Evolutionary conservation across 2,888 invertebrate species (phyloP).

Genomic region (Anorthoa munda): DNA sequence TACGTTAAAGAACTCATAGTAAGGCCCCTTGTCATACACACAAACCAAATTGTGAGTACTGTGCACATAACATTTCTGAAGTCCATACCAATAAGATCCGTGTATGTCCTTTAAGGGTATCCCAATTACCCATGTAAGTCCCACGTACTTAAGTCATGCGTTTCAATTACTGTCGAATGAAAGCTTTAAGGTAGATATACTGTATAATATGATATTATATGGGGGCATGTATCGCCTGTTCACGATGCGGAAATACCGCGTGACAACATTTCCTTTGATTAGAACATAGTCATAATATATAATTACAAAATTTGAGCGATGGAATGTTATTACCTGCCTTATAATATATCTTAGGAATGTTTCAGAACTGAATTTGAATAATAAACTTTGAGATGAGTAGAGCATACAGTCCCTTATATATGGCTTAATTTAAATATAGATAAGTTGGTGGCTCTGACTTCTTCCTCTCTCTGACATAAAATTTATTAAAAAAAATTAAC

Average conservation of each 20-base stretch:
- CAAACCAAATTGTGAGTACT: too few species aligned
- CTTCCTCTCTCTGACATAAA: neutral
- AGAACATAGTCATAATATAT: slow-evolving; percentile 17
- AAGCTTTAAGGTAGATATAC: neutral
- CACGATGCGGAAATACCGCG: slow-evolving; percentile 6
- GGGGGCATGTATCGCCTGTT: neutral
- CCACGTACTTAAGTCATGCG: neutral
- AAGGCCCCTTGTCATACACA: too few species aligned
- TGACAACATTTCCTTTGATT: slow-evolving; percentile 50
- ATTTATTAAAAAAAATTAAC: neutral
- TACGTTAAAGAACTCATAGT: too few species aligned
- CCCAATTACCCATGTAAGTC: neutral
- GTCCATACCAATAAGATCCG: too few species aligned
- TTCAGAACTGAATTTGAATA: slow-evolving; percentile 4
- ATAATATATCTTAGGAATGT: neutral
- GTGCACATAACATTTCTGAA: too few species aligned
- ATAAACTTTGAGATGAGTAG: neutral
- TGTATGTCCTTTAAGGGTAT: too few species aligned
- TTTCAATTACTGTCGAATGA: slow-evolving; percentile 21
- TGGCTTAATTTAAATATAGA: too few species aligned
- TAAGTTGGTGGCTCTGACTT: neutral
- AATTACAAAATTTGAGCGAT: slow-evolving; percentile 23
- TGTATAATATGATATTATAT: slow-evolving; percentile 4
- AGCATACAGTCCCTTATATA: neutral
- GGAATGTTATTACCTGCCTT: slow-evolving; percentile 11